These are phyloP conservation scores for Turritopsis dohrnii DNA, from an alignment of 30 jellyfish, hydroid and myxozoan genomes.

Conservation along the genomic window DNA sequence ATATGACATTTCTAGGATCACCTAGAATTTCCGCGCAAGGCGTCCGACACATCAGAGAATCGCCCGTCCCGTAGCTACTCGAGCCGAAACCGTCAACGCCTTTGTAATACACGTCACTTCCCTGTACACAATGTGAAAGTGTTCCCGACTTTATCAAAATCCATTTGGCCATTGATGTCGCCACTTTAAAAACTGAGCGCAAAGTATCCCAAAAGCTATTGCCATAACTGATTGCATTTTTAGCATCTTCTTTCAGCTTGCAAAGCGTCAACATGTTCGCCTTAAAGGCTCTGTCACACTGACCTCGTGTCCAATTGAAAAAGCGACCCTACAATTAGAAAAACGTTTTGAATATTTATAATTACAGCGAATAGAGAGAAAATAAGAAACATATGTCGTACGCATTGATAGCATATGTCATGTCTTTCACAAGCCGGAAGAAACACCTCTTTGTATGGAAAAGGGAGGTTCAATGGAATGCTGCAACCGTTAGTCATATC, in stretches of 20 bases:
- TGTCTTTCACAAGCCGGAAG: slow-evolving; percentile 39
- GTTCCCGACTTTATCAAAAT: slow-evolving; percentile 21
- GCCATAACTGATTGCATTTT: background rate
- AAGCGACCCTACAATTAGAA: slow-evolving; percentile 17
- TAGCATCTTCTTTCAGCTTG: slow-evolving; percentile 17
- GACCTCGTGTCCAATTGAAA: slow-evolving; percentile 28
- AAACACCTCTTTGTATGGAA: slow-evolving; percentile 31
- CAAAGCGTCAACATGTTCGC: slow-evolving; percentile 39
- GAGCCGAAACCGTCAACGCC: slow-evolving; percentile 47
- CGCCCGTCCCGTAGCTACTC: slow-evolving; percentile 31
- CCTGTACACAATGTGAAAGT: slow-evolving; percentile 41
- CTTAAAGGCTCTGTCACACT: slow-evolving; percentile 31
- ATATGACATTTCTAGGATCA: slow-evolving; percentile 25
- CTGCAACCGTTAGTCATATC: slow-evolving; percentile 41
- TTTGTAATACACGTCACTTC: slow-evolving; percentile 31
- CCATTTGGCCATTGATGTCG: slow-evolving; percentile 39
- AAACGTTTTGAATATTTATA: background rate
- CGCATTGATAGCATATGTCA: slow-evolving; percentile 39
- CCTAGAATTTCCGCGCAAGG: slow-evolving; percentile 23
- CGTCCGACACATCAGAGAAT: background rate
- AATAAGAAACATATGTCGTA: slow-evolving; percentile 8
- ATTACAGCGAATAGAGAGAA: too few relatives aligned
- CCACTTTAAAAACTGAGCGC: slow-evolving; percentile 20
- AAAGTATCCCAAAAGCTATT: slow-evolving; percentile 19
- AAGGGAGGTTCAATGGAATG: slow-evolving; percentile 32